These are phyloP conservation scores for Dreissena rostriformis DNA, from an alignment of 1,140 invertebrate species.

Conservation along the genomic window DNA sequence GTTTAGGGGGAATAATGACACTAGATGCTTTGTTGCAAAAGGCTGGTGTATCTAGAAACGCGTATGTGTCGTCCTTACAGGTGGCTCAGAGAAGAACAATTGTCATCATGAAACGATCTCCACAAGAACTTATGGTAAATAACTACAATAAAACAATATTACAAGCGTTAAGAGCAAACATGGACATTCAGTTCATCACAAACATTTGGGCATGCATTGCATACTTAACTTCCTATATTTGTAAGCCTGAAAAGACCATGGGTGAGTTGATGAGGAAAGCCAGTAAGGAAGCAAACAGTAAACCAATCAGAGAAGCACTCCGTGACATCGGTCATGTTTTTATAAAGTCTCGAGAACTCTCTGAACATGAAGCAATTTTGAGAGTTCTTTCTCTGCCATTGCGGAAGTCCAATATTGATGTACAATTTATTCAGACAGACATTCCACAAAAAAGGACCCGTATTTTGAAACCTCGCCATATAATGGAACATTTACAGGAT, in stretches of 20 bases:
- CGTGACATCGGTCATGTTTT: conserved; percentile 41
- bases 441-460: conserved; percentile 36
- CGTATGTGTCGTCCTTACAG: conserved; percentile 39
- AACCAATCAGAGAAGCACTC: conserved; percentile 38
- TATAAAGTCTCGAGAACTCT: conserved; percentile 42
- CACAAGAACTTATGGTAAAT: conserved; percentile 51
- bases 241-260: conserved; percentile 44
- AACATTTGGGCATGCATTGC: conserved; percentile 41
- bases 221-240: conserved; percentile 47
- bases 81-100: conserved; percentile 41
- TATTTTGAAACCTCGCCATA: conserved; percentile 41
- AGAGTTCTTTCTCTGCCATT: conserved; percentile 44
- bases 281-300: conserved; percentile 42
- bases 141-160: conserved; percentile 41
- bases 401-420: conserved; percentile 38
- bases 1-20: conserved; percentile 42
- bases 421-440: conserved; percentile 46
- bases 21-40: conserved; percentile 40
- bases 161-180: conserved; percentile 49
- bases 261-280: conserved; percentile 44
- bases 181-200: conserved; percentile 46
- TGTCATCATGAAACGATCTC: conserved; percentile 36
- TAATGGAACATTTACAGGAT: conserved; percentile 25
- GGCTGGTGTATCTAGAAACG: conserved; percentile 38
- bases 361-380: conserved; percentile 48